Evolutionary conservation across 2,113 vertebrate genomes (phyloP).

Genomic region (Cranoglanis bouderius): DNA sequence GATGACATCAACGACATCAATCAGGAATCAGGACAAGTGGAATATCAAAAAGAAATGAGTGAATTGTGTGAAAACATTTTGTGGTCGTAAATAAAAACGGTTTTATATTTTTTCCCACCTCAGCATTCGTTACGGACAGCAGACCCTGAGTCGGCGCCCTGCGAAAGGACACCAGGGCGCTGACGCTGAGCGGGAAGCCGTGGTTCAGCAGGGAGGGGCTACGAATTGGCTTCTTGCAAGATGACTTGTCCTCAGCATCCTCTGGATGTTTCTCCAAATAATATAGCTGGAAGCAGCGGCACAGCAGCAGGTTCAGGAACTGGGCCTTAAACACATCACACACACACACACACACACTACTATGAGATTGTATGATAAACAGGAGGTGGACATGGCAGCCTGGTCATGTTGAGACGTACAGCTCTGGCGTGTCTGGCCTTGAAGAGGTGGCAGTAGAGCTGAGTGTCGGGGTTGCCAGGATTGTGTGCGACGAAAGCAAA

Average conservation of each 20-base stretch:
- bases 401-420: slow-evolving; percentile 55
- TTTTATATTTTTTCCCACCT: not conserved
- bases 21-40: not conserved
- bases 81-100: not conserved
- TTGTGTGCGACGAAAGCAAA: slow-evolving; percentile 93
- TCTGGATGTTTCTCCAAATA: slow-evolving; percentile 86
- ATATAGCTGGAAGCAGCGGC: slow-evolving; percentile 90
- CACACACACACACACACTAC: not conserved
- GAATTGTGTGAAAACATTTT: not conserved
- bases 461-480: slow-evolving; percentile 71
- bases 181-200: slow-evolving; percentile 88
- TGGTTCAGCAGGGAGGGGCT: slow-evolving; percentile 78
- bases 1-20: not conserved
- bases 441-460: slow-evolving; percentile 94
- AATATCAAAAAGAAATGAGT: not conserved
- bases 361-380: too few species aligned
- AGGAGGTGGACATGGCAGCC: not conserved
- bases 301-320: slow-evolving; percentile 87
- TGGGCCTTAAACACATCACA: slow-evolving; percentile 74
- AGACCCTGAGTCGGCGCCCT: slow-evolving; percentile 76
- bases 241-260: slow-evolving; percentile 63
- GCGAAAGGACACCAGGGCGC: slow-evolving; percentile 89
- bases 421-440: slow-evolving; percentile 78
- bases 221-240: slow-evolving; percentile 45
- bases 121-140: slow-evolving; percentile 70